Conservation (phyloP, 2,113 vertebrate genomes). For the Ictidomys tridecemlineatus region DNA sequence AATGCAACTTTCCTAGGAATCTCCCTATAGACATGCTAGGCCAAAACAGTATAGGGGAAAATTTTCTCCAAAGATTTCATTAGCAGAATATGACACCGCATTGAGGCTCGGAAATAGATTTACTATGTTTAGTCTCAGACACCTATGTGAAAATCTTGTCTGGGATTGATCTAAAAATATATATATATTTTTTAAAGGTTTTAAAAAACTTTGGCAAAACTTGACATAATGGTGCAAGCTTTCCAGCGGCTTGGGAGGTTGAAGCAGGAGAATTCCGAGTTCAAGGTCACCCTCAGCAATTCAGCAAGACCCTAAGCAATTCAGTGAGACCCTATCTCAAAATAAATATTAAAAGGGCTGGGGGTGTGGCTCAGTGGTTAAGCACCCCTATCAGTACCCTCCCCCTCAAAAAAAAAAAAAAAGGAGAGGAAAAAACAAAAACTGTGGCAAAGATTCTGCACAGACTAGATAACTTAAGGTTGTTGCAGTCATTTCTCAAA, state of each 20-base stretch:
- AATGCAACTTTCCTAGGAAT: background rate
- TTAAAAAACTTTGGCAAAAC: background rate
- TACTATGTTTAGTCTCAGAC: background rate
- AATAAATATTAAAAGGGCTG: no score
- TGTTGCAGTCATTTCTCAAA: background rate
- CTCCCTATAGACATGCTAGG: background rate
- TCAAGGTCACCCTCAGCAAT: no score
- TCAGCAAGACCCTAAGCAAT: no score
- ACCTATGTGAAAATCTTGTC: slow-evolving; percentile 3
- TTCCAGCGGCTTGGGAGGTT: no score
- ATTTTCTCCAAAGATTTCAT: background rate
- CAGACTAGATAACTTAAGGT: slow-evolving; percentile 10
- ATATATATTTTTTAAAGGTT: background rate
- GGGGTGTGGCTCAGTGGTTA: no score
- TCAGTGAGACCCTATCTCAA: no score
- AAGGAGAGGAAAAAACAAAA: background rate
- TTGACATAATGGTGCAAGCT: no score
- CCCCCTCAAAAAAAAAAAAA: no score
- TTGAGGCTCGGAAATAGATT: background rate
- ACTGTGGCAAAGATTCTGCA: slow-evolving; percentile 11
- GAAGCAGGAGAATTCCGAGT: no score
- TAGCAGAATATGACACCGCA: background rate
- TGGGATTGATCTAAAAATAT: slow-evolving; percentile 27
- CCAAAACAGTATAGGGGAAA: background rate
- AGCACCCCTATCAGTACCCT: no score